These are phyloP conservation scores for Anomalospiza imberbis DNA, from an alignment of 2,797 vertebrate species.

Conservation along the genomic window DNA sequence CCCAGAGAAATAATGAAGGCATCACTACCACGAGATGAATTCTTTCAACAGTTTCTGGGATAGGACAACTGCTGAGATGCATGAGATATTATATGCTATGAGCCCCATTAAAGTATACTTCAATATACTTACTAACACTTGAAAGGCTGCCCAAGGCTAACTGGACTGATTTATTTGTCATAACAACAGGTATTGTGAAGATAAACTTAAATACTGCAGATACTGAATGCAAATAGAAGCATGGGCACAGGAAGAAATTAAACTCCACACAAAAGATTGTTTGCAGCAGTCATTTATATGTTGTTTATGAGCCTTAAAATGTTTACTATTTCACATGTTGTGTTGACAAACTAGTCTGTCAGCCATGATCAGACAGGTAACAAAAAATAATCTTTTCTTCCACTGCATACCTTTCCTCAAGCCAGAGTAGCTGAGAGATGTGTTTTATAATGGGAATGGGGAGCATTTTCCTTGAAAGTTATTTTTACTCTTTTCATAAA, in stretches of 20 bases:
- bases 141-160: neutral
- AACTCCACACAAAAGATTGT: neutral
- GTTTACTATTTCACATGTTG: constrained; percentile 10
- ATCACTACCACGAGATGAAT: neutral
- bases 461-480: neutral
- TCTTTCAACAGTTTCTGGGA: neutral
- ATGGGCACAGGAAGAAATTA: neutral
- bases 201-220: neutral
- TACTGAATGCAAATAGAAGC: neutral
- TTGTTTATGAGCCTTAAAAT: constrained; percentile 9
- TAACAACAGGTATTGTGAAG: neutral
- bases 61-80: neutral
- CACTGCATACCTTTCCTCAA: neutral
- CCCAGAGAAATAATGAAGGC: neutral
- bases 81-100: neutral
- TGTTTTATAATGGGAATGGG: neutral
- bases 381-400: constrained; percentile 29
- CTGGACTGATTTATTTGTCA: neutral
- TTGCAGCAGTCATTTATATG: neutral
- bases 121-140: neutral
- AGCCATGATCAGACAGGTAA: neutral
- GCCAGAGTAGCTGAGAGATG: neutral
- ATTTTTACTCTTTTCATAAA: neutral
- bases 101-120: neutral
- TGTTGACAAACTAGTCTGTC: constrained; percentile 23